phyloP scores from a whole-genome alignment of 2,113 vertebrate species.

The Mohoua ochrocephala region DNA sequence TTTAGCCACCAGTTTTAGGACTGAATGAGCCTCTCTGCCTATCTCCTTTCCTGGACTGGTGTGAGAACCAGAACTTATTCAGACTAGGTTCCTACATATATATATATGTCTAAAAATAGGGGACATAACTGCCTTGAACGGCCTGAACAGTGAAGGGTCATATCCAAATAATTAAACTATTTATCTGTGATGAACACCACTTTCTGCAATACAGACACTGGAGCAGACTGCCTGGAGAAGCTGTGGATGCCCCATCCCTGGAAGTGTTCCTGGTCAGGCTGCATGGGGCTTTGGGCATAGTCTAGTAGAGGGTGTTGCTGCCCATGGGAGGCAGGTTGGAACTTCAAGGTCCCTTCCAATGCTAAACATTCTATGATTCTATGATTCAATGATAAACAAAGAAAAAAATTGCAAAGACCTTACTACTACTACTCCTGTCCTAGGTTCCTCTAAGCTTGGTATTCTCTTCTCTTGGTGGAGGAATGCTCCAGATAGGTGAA shows the following conservation, averaged over 20 bases:
- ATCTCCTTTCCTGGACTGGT: background rate
- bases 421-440: background rate
- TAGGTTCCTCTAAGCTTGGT: background rate
- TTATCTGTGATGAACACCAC: background rate
- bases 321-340: fast-evolving
- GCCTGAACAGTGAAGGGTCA: background rate
- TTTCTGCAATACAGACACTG: background rate
- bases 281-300: background rate
- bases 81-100: background rate
- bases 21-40: background rate
- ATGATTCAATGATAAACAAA: background rate
- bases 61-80: background rate
- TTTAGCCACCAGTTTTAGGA: background rate
- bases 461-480: background rate
- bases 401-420: background rate
- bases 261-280: background rate
- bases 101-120: background rate
- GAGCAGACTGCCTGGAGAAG: background rate
- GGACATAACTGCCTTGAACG: background rate
- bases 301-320: background rate
- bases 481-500: background rate
- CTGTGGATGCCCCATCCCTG: background rate
- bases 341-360: background rate
- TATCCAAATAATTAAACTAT: background rate
- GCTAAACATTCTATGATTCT: background rate